phyloP scores from a whole-genome alignment of 2,113 vertebrate genomes.

The Burhinus oedicnemus region DNA sequence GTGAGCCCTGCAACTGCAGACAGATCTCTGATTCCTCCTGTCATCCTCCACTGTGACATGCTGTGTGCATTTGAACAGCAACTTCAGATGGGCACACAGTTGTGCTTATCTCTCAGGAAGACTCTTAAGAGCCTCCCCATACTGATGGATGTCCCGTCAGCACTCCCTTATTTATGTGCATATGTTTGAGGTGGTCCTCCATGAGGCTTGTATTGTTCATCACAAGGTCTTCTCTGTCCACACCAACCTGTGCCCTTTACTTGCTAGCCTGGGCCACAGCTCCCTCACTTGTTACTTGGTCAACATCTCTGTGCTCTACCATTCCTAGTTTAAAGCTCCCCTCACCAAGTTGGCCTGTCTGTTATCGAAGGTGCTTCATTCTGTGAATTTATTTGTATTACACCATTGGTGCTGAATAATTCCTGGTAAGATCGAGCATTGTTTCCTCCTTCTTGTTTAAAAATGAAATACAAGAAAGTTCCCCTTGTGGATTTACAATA shows the following conservation, averaged over 20 bases:
- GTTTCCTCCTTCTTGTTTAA: not conserved
- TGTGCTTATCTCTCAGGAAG: not conserved
- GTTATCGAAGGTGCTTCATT: not conserved
- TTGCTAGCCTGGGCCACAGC: not conserved
- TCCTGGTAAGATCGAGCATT: not conserved
- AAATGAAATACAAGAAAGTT: not conserved
- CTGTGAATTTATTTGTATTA: not conserved
- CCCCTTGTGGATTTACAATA: not conserved
- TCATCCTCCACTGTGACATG: not conserved
- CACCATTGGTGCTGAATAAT: not conserved
- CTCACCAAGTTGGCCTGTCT: not conserved
- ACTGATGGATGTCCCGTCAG: not conserved
- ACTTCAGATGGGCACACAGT: accelerated
- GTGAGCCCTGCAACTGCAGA: not conserved
- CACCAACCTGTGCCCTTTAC: not conserved
- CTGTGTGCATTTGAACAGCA: not conserved
- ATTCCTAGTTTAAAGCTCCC: not conserved
- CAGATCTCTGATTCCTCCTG: not conserved
- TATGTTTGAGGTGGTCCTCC: not conserved
- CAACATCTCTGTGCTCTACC: not conserved
- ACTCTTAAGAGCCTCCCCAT: not conserved
- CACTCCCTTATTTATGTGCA: not conserved
- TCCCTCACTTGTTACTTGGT: not conserved
- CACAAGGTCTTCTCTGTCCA: not conserved
- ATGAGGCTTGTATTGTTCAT: not conserved